Percentiles rank a stretch among this genome's conserved stretches.
phyloP scores from a whole-genome alignment of 2,888 invertebrate genomes.

The Dendrolimus pini region DNA sequence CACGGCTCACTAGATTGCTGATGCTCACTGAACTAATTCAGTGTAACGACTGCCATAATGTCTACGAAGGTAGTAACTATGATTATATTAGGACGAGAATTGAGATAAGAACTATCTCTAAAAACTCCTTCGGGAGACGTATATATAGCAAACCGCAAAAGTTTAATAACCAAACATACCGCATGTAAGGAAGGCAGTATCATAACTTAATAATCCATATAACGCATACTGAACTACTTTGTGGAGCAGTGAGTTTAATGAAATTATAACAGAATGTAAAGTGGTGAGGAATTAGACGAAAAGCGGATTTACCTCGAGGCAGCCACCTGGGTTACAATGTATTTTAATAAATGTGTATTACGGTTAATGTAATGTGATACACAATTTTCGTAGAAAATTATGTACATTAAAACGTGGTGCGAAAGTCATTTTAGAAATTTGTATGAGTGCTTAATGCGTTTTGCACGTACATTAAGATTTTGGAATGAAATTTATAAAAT shows the following conservation, averaged over 20 bases:
- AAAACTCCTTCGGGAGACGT: conserved; percentile 17
- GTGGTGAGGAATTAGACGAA: conserved; percentile 11
- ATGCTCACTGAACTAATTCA: conserved; percentile 27
- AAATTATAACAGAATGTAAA: conserved; percentile 13
- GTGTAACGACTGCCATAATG: conserved; percentile 25
- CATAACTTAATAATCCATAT: conserved; percentile 2
- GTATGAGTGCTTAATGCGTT: neutral
- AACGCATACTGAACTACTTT: conserved; percentile 5
- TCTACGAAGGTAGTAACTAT: conserved; percentile 21
- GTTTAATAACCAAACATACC: conserved; percentile 19
- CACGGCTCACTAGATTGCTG: conserved; percentile 13
- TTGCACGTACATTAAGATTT: neutral
- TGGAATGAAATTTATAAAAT: neutral
- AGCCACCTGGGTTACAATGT: conserved; percentile 5
- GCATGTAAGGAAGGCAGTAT: conserved; percentile 7
- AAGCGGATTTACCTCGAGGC: conserved; percentile 9
- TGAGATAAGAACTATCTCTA: conserved; percentile 18
- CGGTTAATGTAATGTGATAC: conserved; percentile 7
- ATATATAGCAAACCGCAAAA: conserved; percentile 17
- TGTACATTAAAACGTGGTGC: neutral
- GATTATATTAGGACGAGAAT: conserved; percentile 28
- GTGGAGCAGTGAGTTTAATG: conserved; percentile 8
- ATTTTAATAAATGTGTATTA: conserved; percentile 5
- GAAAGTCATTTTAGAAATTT: neutral
- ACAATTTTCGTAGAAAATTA: conserved; percentile 1